Percentiles rank a stretch among this genome's conserved stretches.
Conservation (phyloP, 2,888 invertebrate genomes). For the Caradrina clavipalpis region DNA sequence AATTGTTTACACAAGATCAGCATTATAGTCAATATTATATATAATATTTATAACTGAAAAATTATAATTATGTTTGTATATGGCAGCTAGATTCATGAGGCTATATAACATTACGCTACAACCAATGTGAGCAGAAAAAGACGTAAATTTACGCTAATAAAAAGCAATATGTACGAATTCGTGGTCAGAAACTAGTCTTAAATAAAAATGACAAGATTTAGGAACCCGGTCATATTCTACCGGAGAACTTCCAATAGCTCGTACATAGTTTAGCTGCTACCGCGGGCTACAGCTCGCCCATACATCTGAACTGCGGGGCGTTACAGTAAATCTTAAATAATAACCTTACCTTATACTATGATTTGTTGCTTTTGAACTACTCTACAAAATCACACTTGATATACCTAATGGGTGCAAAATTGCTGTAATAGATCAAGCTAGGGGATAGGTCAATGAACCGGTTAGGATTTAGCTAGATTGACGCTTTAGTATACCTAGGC, state of each 20-base stretch:
- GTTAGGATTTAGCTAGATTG: neutral
- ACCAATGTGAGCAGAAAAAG: no score
- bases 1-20: no score
- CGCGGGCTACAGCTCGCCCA: constrained; percentile 27
- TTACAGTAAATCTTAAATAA: constrained; percentile 49
- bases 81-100: no score
- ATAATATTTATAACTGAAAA: no score
- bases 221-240: neutral
- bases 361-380: constrained; percentile 50
- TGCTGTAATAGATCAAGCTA: constrained; percentile 3
- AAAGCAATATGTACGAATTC: no score
- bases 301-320: constrained; percentile 41
- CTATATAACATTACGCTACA: no score
- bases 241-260: constrained; percentile 1
- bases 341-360: constrained; percentile 55
- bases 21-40: no score
- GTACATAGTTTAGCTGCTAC: constrained; percentile 30
- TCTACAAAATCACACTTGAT: constrained; percentile 48
- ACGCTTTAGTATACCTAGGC: neutral
- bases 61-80: no score
- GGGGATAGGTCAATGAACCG: constrained; percentile 25
- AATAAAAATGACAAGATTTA: neutral
- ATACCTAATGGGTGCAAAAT: constrained; percentile 36
- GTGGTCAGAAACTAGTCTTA: no score
- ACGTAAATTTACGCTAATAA: no score